Base-by-base conservation (phyloP, 2,113 vertebrate species). In the Lathamus discolor region DNA sequence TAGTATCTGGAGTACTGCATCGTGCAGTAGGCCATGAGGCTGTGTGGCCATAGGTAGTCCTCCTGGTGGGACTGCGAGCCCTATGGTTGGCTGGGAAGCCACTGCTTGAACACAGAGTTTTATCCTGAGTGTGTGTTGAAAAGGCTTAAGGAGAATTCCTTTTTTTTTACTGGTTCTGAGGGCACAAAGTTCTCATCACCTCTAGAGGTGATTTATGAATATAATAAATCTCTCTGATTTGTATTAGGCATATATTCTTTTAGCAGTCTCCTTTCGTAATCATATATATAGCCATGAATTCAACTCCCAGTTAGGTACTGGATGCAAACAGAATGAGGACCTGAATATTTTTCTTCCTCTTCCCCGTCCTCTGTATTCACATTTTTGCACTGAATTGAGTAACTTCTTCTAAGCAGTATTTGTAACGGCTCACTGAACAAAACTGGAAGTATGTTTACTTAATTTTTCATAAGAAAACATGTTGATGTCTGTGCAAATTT, bases 31-130 rank as follows among this genome's bases (percentile, higher is more conserved):
- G 49, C n/a, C 67, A 7, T 17, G 6, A 3, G 49, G 29, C 31
- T 69, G 52, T 8, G 8, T 72, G 46, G 28, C 37, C 55, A 44
- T 0, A 0, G 9, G 1, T 35, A n/a, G 5, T 39, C 24, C 43
- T 43, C 24, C 37, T 29, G 28, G 1, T 16, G 46, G 48, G 72
- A 15, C 49, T 49, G 23, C 39, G 52, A 77, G 6, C 28, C 29
- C 37, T 28, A 72, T 2, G 5, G 20, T 10, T 72, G 44, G 11
- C 52, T 1, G 0, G 9, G 37, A 48, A 61, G 9, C 44, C 27
- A 1, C 37, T 51, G 44, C 35, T 39, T 74, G 76, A 43, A 46
- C 31, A 44, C 23, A 8, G 9, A 23, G 13, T 2, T 43, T 63
- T 72, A 24, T 29, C 33, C n/a, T 48, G 67, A 31, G 28, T 10